Base-by-base conservation (phyloP, 2,797 vertebrate genomes). In the Coreius guichenoti region DNA sequence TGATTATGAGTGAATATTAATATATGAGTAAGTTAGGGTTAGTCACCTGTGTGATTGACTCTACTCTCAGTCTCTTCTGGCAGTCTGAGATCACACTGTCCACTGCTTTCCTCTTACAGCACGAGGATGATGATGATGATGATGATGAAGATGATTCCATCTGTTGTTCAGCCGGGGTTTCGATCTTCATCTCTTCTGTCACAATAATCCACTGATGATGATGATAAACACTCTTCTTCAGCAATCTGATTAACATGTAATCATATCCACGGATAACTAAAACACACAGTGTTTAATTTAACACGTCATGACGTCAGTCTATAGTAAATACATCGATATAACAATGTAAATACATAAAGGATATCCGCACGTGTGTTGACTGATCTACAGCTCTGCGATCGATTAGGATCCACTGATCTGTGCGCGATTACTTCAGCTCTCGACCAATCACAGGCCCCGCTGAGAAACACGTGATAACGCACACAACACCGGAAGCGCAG, bases 391-490 rank as follows among this genome's bases (percentile, higher is more conserved):
- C 65, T 68, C 65, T 5, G 31, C 8, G 13, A 16, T 76, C 49
- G 74, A 56, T 19, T 74, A 36, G 19, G 14, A 11, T 0, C 4
- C 9, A 14, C 23, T 8, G 47, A 54, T 75, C 29, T 39, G 23
- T 8, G 21, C 16, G 12, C 75, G 75, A 78, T 12, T 77, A n/a
- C 75, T 16, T 8, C 33, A 13, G 14, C 31, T 16, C 17, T 47
- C 77, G 9, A 26, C 77, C 58, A 80, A 80, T 80, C 77, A 67
- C 39, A 33, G 39, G n/a, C 36, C 29, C 56, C 77, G n/a, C 36
- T 29, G 12, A 8, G 39, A 11, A 8, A 17, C 19, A 36, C 67
- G 81, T 80, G 39, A 67, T n/a, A n/a, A n/a, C n/a, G n/a, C 26
- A 14, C 2, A 23, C 8, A 3, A 4, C 31, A 47, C 6, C 54